phyloP scores from a whole-genome alignment of 2,888 invertebrate species.

The Cryptops parisi region DNA sequence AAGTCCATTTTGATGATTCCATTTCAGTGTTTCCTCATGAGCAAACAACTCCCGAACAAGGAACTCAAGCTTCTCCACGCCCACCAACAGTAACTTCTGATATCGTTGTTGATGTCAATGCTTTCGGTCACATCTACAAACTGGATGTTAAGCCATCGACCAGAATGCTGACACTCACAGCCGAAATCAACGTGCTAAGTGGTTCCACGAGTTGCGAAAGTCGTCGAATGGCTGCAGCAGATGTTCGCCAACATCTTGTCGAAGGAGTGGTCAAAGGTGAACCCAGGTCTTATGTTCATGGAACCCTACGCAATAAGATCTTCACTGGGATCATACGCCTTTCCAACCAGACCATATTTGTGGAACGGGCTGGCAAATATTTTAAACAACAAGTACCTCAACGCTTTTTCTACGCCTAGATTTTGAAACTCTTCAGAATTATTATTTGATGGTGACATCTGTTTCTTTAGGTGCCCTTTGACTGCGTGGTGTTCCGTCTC shows the following conservation, averaged over 20 bases:
- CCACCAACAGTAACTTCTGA: no score
- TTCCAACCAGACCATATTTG: conserved; percentile 5
- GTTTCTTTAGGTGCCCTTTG: conserved; percentile 7
- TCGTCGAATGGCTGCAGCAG: not conserved
- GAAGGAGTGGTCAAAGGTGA: conserved; percentile 8
- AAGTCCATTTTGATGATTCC: no score
- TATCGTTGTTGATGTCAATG: not conserved
- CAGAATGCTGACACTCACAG: not conserved
- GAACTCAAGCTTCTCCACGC: no score
- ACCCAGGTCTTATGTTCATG: conserved; percentile 5
- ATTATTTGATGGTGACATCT: no score
- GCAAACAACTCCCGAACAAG: no score
- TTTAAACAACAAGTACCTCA: conserved; percentile 1
- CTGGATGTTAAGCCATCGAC: not conserved
- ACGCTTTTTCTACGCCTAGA: not conserved
- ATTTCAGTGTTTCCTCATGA: no score
- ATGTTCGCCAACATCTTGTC: not conserved
- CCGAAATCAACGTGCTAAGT: not conserved
- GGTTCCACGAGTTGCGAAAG: not conserved
- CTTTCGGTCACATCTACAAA: not conserved
- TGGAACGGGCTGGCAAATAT: conserved; percentile 9
- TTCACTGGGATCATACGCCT: conserved; percentile 7
- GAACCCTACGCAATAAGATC: not conserved
- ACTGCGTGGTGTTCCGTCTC: conserved; percentile 1
- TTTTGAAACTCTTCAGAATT: no score